Conservation (phyloP, 92 coral and sea anemone genomes). For the Paragorgia papillata region DNA sequence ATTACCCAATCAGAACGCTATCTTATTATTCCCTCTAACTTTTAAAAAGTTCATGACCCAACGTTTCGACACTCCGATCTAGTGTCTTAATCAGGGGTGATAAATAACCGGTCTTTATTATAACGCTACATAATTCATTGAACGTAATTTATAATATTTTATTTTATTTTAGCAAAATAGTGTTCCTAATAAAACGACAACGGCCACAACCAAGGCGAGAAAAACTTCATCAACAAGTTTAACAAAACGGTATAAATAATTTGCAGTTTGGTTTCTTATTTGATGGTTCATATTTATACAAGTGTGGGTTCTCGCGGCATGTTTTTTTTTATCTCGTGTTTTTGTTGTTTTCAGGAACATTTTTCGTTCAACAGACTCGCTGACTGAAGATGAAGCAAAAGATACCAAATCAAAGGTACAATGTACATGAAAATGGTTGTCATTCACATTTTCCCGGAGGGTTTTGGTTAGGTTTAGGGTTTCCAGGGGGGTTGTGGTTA, state of each 20-base stretch:
- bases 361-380: slow-evolving; percentile 27
- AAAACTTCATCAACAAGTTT: not conserved
- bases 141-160: not conserved
- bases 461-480: too few relatives aligned
- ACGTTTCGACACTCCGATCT: too few relatives aligned
- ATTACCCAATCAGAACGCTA: too few relatives aligned
- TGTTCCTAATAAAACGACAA: slow-evolving; percentile 4
- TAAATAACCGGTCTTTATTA: too few relatives aligned
- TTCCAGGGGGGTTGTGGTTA: too few relatives aligned
- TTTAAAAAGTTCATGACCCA: too few relatives aligned
- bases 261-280: not conserved
- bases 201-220: not conserved
- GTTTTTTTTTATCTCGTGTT: not conserved
- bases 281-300: too few relatives aligned
- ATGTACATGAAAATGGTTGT: not conserved
- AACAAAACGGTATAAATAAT: slow-evolving; percentile 22
- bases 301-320: too few relatives aligned
- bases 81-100: too few relatives aligned
- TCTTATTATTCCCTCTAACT: too few relatives aligned
- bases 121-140: not conserved
- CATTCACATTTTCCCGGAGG: too few relatives aligned
- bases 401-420: slow-evolving; percentile 2
- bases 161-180: slow-evolving; percentile 19
- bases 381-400: slow-evolving; percentile 12
- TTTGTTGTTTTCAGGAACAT: slow-evolving; percentile 17